Percentiles rank a stretch among this genome's conserved stretches.
Evolutionary conservation across 2,113 vertebrate species (phyloP).

Genomic region (Alouatta palliata): DNA sequence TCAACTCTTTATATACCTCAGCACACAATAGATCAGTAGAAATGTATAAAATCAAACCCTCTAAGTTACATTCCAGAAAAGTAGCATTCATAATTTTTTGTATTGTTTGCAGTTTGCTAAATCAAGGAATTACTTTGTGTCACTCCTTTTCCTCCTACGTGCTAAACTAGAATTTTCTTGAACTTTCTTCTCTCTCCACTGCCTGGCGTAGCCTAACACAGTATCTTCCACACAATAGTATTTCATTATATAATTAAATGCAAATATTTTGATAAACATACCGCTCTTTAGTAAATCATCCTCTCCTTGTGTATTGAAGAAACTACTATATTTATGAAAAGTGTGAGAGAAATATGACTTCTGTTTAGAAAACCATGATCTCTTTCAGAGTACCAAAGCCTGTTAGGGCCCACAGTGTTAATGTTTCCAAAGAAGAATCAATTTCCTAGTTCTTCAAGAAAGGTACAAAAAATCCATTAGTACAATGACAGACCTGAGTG

Average conservation of each 20-base stretch:
- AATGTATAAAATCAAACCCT: neutral
- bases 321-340: neutral
- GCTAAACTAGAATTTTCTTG: neutral
- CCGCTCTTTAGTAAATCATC: neutral
- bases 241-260: neutral
- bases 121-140: neutral
- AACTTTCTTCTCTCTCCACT: neutral
- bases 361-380: neutral
- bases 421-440: neutral
- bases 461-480: neutral
- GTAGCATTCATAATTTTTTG: neutral
- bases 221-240: neutral
- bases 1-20: neutral
- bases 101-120: neutral
- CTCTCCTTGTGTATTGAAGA: neutral
- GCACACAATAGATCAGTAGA: neutral
- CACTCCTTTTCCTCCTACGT: neutral
- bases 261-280: neutral
- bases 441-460: neutral
- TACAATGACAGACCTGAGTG: neutral
- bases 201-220: neutral
- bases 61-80: neutral
- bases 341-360: neutral
- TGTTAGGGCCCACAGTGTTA: neutral
- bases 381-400: neutral